Evolutionary conservation across 2,113 vertebrate species (phyloP), one percentile per base, ranked within the genome.

Genomic region (Noctilio leporinus): DNA sequence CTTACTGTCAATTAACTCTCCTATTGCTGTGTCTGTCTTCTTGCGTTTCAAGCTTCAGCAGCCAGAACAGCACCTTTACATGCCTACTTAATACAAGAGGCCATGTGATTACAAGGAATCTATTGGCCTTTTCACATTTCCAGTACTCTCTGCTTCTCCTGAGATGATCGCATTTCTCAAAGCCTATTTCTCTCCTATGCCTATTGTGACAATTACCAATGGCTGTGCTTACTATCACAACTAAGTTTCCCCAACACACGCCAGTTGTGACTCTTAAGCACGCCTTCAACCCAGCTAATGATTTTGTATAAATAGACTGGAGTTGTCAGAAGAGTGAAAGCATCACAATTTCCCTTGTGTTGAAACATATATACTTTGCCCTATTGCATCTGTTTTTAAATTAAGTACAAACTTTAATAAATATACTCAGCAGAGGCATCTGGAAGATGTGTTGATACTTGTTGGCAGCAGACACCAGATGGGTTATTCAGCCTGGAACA

Each of bases 371-470:
- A 95, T 69, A 55, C 62, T 83, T 82, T 92, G 49, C 8, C 57
- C 62, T 49, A 89, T 17, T 80, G 85, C 30, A 43, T 93, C 80
- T 95, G 80, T 72, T 94, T 89, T 95, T 76, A 94, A 95, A 78
- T 85, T 67, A 94, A 94, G 19, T 89, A 57, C n/a, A 93, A 94
- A 94, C 72, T 96, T 95, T 92, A 93, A 89, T 94, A 93, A 97
- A 87, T 93, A 73, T 12, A 28, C 35, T 64, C 75, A 92, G 53
- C 75, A 96, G 53, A 82, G 24, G 26, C 86, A 94, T 95, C 92
- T 97, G 88, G 77, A 97, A 96, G 77, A 91, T 75, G 62, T 86
- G 40, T 82, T 96, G 89, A 67, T 96, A 93, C 69, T 95, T 88
- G 35, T 80, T 96, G 93, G 43, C 89, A 94, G 81, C 78, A 97